Evolutionary conservation across 2,888 invertebrate species (phyloP).

Genomic region (Matsumyia berberina): DNA sequence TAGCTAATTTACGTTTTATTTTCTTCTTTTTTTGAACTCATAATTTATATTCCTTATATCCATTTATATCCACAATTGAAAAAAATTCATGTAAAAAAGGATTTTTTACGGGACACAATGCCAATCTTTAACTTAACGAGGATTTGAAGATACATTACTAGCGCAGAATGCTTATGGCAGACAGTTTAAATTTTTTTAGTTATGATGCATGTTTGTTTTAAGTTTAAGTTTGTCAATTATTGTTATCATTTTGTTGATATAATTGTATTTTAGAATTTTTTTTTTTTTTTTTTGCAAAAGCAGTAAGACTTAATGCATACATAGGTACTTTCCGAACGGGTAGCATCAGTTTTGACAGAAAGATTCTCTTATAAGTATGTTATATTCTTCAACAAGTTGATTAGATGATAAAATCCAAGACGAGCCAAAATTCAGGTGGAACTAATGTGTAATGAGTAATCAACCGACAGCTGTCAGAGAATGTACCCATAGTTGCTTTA

Average conservation of each 20-base stretch:
- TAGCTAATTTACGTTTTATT: conserved; percentile 29
- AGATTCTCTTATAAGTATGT: neutral
- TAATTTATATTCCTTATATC: conserved; percentile 54
- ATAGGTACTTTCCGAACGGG: neutral
- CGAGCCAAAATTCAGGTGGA: too few relatives aligned
- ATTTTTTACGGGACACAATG: conserved; percentile 36
- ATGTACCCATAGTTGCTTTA: too few relatives aligned
- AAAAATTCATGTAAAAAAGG: neutral
- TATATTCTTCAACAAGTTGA: too few relatives aligned
- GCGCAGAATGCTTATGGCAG: conserved; percentile 34
- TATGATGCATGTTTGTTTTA: conserved; percentile 49
- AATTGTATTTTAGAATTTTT: conserved; percentile 2
- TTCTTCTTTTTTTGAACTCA: conserved; percentile 16
- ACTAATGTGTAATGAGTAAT: too few relatives aligned
- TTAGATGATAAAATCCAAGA: too few relatives aligned
- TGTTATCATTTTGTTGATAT: conserved; percentile 22
- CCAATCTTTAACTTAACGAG: conserved; percentile 54
- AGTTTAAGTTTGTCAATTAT: conserved; percentile 58
- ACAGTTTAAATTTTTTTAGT: conserved; percentile 18
- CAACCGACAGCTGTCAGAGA: too few relatives aligned
- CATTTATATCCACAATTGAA: conserved; percentile 32
- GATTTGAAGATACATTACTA: conserved; percentile 59
- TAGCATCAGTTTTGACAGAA: neutral
- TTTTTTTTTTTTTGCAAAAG: conserved; percentile 42
- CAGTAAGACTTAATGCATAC: conserved; percentile 28